A percentile compares a stretch with the other conserved stretches of the same genome.
These are phyloP conservation scores for Magallana angulata DNA, from an alignment of 1,140 invertebrate species.

Conservation along the genomic window DNA sequence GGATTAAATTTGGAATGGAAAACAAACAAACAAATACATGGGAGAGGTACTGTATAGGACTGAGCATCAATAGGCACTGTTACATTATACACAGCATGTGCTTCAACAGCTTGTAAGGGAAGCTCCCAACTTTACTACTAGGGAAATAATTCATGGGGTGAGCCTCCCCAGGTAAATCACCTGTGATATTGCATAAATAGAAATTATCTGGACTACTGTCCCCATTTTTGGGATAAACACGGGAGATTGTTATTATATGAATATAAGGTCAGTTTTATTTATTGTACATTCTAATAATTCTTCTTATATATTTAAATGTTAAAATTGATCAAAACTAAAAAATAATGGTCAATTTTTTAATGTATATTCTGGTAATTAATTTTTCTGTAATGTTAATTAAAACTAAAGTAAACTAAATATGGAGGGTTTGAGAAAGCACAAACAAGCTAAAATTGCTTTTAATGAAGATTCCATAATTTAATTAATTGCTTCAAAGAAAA, in stretches of 20 bases:
- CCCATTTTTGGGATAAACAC: no score
- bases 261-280: not conserved
- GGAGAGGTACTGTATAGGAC: not conserved
- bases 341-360: no score
- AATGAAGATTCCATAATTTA: not conserved
- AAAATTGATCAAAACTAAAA: no score
- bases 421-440: no score
- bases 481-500: not conserved
- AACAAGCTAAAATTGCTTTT: no score
- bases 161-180: not conserved
- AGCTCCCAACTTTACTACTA: not conserved
- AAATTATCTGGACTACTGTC: not conserved
- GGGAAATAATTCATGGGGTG: not conserved
- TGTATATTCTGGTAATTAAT: no score
- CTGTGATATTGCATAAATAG: not conserved
- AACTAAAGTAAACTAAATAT: no score
- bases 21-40: slow-evolving; percentile 24
- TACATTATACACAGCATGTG: not conserved
- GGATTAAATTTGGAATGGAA: slow-evolving; percentile 31
- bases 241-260: not conserved
- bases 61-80: slow-evolving; percentile 21
- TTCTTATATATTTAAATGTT: no score
- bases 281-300: no score
- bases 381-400: no score
- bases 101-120: slow-evolving; percentile 11